These are phyloP conservation scores for Zosterops hypoxanthus DNA, from an alignment of 2,113 vertebrate genomes.

Conservation along the genomic window DNA sequence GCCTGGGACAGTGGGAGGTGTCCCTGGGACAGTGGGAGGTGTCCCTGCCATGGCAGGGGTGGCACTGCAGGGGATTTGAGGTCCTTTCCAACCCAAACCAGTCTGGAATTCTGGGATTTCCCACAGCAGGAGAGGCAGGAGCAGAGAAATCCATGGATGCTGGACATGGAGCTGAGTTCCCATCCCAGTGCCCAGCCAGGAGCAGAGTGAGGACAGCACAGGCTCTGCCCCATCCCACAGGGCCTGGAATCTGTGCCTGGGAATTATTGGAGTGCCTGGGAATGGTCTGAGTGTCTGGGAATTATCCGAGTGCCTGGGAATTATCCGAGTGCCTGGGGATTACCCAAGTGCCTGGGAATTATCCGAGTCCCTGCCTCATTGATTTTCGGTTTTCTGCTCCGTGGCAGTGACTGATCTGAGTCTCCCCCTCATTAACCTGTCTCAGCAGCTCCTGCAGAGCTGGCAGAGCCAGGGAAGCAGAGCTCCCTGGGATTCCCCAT, in stretches of 20 bases:
- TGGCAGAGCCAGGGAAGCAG: not conserved
- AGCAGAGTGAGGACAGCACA: not conserved
- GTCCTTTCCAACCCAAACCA: not conserved
- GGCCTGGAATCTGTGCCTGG: not conserved
- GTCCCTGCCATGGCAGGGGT: not conserved
- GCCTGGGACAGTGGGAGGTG: not conserved
- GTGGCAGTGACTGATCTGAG: not conserved
- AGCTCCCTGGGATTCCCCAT: accelerated
- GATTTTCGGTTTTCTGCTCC: constrained; percentile 24
- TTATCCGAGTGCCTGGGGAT: too few relatives aligned
- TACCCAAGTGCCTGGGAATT: not conserved
- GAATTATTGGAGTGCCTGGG: not conserved
- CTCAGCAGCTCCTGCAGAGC: constrained; percentile 16
- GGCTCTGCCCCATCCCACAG: not conserved
- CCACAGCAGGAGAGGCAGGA: not conserved
- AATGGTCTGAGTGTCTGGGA: too few relatives aligned
- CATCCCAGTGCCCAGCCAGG: not conserved
- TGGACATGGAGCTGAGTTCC: accelerated
- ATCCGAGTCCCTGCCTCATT: not conserved
- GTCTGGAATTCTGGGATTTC: not conserved
- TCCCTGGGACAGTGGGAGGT: not conserved
- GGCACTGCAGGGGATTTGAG: accelerated
- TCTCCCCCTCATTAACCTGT: not conserved
- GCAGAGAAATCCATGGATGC: accelerated
- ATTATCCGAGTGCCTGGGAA: not conserved